phyloP scores from a whole-genome alignment of 2,113 vertebrate genomes.

The Thamnaconus septentrionalis region DNA sequence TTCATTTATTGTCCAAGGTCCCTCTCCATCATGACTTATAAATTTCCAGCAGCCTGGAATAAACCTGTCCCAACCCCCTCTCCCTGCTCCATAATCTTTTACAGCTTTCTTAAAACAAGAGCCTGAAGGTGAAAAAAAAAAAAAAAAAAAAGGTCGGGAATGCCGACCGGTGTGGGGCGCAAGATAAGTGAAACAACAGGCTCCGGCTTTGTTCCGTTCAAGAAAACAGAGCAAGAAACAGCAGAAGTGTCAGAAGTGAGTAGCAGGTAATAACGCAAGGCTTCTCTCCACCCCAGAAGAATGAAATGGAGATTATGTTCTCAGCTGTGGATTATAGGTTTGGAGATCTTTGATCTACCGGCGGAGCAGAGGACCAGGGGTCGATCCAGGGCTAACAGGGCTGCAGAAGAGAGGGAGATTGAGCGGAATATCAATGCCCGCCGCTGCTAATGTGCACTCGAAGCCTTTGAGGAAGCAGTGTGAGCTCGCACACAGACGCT shows the following conservation, averaged over 20 bases:
- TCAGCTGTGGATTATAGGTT: conserved; percentile 57
- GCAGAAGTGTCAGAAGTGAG: conserved; percentile 1
- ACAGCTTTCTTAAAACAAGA: conserved; percentile 40
- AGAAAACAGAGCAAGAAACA: conserved; percentile 3
- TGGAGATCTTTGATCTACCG: conserved; percentile 45
- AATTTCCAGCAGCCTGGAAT: conserved; percentile 46
- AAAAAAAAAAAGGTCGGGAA: conserved; percentile 11
- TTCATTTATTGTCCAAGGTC: conserved; percentile 50
- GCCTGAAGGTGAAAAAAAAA: conserved; percentile 36
- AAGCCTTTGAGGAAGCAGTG: conserved; percentile 21
- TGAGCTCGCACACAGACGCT: conserved; percentile 19
- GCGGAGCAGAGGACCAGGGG: conserved; percentile 30
- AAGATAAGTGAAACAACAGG: conserved; percentile 16
- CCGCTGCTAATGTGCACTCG: conserved; percentile 48
- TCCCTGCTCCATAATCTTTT: conserved; percentile 41
- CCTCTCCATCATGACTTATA: conserved; percentile 39
- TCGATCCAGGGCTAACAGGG: conserved; percentile 43
- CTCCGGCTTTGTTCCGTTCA: conserved; percentile 12
- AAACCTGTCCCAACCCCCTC: conserved; percentile 33
- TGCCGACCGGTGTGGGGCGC: conserved; percentile 2
- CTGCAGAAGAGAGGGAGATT: conserved; percentile 35
- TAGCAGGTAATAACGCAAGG: conserved; percentile 20
- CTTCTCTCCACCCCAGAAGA: conserved; percentile 17
- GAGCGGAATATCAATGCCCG: conserved; percentile 59
- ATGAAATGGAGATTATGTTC: conserved; percentile 46